Percentiles rank a stretch among this genome's conserved stretches.
Conservation (phyloP, 2,888 invertebrate genomes). For the Anarsia innoxiella region DNA sequence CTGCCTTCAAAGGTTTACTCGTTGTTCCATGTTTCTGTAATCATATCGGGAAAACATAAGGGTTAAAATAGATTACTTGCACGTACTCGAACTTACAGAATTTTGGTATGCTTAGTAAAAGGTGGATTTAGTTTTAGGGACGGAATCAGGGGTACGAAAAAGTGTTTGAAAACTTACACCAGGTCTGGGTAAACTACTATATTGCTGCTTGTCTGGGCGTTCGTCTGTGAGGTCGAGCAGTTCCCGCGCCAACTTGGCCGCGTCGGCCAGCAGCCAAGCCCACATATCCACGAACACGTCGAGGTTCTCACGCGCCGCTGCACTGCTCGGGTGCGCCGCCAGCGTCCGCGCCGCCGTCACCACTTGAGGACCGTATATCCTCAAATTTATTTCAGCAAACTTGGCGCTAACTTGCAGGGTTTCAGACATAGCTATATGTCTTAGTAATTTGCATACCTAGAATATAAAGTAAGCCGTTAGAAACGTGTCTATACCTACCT, state of each 20-base stretch:
- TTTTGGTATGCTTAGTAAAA: too few species aligned
- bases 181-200: constrained; percentile 95
- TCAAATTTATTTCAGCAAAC: constrained; percentile 95
- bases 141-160: too few species aligned
- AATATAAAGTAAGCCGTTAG: too few species aligned
- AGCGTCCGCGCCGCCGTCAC: constrained; percentile 95
- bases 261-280: constrained; percentile 94
- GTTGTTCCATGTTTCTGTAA: constrained; percentile 96
- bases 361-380: constrained; percentile 96
- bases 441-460: constrained; percentile 95
- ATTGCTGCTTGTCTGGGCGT: constrained; percentile 72
- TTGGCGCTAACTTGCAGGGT: constrained; percentile 96
- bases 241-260: constrained; percentile 92
- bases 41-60: too few species aligned
- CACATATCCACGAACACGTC: constrained; percentile 97
- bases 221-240: constrained; percentile 86
- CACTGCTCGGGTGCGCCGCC: constrained; percentile 92
- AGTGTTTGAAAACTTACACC: constrained; percentile 79
- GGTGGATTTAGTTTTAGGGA: too few species aligned
- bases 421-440: constrained; percentile 96
- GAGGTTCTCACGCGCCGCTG: constrained; percentile 97
- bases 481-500: too few species aligned
- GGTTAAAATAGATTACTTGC: too few species aligned
- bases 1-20: constrained; percentile 92
- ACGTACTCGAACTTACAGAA: too few species aligned